phyloP scores from a whole-genome alignment of 2,888 invertebrate species.

The Coremacera marginata region DNA sequence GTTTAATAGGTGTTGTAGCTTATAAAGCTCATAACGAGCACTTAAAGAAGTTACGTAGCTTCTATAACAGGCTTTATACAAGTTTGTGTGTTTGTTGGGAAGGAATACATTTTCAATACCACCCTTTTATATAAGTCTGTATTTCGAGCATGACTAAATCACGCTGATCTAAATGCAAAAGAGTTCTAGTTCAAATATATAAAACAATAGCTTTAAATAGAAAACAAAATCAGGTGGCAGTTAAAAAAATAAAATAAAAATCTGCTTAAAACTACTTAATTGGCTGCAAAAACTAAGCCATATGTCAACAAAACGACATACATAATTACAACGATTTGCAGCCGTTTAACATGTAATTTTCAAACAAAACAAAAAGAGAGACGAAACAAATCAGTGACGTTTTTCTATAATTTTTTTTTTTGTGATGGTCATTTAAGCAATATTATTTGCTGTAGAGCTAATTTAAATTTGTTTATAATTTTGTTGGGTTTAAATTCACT shows the following conservation, averaged over 20 bases:
- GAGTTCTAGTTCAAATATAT: background rate
- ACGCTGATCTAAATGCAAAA: no score
- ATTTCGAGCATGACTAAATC: no score
- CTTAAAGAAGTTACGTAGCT: no score
- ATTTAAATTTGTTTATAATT: background rate
- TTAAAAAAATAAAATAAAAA: background rate
- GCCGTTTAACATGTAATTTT: background rate
- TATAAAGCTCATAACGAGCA: no score
- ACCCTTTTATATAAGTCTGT: no score
- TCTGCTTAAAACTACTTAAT: background rate
- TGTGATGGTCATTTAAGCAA: background rate
- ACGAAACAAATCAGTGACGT: background rate
- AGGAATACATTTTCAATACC: no score
- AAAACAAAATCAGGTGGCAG: background rate
- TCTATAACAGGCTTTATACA: no score
- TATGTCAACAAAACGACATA: constrained; percentile 9
- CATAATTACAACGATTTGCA: no score
- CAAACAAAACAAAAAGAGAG: background rate
- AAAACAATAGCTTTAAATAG: background rate
- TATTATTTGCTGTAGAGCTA: no score
- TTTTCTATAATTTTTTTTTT: background rate
- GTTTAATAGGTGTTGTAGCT: no score
- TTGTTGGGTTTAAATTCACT: background rate
- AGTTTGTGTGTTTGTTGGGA: no score
- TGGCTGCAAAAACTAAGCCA: constrained; percentile 17